phyloP scores from a whole-genome alignment of 2,113 vertebrate genomes.

The Nicator chloris region DNA sequence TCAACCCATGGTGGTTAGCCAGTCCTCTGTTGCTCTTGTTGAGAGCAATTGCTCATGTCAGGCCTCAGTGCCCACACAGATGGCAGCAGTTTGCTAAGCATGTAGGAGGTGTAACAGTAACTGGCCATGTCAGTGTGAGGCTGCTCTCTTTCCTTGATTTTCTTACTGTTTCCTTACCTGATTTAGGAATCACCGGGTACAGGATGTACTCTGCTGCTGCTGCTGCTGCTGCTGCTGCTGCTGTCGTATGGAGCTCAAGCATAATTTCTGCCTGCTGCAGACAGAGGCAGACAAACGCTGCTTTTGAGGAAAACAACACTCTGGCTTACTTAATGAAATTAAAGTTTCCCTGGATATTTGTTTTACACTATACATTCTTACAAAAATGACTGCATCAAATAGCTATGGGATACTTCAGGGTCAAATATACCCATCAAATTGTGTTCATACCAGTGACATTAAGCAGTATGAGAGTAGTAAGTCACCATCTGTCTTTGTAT shows the following conservation, averaged over 20 bases:
- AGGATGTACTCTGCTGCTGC: neutral
- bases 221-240: neutral
- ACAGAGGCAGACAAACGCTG: neutral
- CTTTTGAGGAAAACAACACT: neutral
- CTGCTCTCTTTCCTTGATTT: neutral
- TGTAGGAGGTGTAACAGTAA: neutral
- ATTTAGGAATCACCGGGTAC: neutral
- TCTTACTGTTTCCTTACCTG: neutral
- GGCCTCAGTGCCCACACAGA: neutral
- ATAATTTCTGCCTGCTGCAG: neutral
- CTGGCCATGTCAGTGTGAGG: neutral
- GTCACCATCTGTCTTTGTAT: neutral
- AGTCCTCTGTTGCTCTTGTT: neutral
- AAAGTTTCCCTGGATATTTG: neutral
- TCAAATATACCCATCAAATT: neutral
- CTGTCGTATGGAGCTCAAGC: neutral
- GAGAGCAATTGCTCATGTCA: neutral
- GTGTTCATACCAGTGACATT: neutral
- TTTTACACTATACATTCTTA: neutral
- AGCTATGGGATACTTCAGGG: neutral
- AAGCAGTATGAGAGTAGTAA: neutral
- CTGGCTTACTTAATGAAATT: neutral
- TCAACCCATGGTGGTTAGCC: rapidly evolving
- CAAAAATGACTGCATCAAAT: neutral
- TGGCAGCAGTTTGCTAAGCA: neutral